Evolutionary conservation across 1,140 invertebrate species (phyloP).

Genomic region (Drosophila santomea): DNA sequence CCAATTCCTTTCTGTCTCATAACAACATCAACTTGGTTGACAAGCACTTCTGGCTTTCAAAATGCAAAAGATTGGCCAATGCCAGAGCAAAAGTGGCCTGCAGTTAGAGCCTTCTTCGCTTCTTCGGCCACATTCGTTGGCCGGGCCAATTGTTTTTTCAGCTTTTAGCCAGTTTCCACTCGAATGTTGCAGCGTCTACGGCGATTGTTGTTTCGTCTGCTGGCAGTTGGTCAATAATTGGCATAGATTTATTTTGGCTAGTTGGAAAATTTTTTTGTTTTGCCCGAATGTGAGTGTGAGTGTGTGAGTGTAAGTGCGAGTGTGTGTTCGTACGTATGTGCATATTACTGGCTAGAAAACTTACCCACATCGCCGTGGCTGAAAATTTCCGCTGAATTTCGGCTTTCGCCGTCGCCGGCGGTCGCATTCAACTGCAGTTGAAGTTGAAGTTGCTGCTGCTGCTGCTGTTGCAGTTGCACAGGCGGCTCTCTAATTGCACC

Average conservation of each 20-base stretch:
- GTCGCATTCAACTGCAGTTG: constrained; percentile 31
- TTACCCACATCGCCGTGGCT: constrained; percentile 75
- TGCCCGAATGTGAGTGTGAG: constrained; percentile 15
- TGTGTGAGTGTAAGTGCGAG: constrained; percentile 10
- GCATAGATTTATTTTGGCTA: constrained; percentile 81
- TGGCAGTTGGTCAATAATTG: constrained; percentile 82
- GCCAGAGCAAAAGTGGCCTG: constrained; percentile 25
- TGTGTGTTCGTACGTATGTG: constrained; percentile 19
- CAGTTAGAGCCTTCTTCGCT: constrained; percentile 27
- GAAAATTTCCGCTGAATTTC: constrained; percentile 76
- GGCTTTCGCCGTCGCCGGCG: constrained; percentile 59
- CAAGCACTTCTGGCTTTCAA: constrained; percentile 64
- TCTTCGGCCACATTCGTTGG: constrained; percentile 62
- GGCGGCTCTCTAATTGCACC: constrained; percentile 77
- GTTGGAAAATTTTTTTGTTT: constrained; percentile 66
- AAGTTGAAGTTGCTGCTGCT: constrained; percentile 18
- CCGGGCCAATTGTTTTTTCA: constrained; percentile 53
- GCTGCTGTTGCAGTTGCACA: constrained; percentile 34
- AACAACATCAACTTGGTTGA: constrained; percentile 48
- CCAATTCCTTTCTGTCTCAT: constrained; percentile 36
- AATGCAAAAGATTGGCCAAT: constrained; percentile 68
- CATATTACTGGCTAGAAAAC: constrained; percentile 45
- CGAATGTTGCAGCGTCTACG: constrained; percentile 34
- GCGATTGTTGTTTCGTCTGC: constrained; percentile 56
- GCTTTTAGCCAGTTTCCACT: constrained; percentile 20